phyloP scores from a whole-genome alignment of 2,888 invertebrate species.

The Cephus rjabovi region DNA sequence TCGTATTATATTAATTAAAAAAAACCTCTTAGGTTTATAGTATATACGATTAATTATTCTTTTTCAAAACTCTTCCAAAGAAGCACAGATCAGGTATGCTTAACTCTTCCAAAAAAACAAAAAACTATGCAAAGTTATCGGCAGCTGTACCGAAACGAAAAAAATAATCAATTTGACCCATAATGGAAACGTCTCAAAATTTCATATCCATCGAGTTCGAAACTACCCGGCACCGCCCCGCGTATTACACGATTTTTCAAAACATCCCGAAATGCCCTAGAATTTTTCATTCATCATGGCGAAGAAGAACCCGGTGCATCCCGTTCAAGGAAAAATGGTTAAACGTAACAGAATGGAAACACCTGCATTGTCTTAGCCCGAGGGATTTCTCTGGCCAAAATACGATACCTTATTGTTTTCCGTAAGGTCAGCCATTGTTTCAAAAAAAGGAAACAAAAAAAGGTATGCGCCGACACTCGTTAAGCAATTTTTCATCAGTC shows the following conservation, averaged over 20 bases:
- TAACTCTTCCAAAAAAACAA: background rate
- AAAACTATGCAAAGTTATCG: background rate
- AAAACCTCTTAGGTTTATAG: background rate
- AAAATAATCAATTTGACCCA: constrained; percentile 33
- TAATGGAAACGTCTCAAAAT: constrained; percentile 45
- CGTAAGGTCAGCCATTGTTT: constrained; percentile 1
- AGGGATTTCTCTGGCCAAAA: constrained; percentile 10
- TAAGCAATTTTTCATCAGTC: constrained; percentile 32
- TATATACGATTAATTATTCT: background rate
- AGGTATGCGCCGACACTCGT: background rate
- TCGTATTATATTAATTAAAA: background rate
- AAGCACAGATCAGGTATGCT: background rate
- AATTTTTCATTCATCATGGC: constrained; percentile 18
- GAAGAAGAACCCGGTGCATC: background rate
- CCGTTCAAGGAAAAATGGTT: constrained; percentile 12
- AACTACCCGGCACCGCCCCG: constrained; percentile 44
- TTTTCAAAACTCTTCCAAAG: background rate
- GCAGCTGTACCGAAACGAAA: constrained; percentile 37
- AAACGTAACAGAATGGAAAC: constrained; percentile 14
- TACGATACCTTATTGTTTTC: constrained; percentile 12
- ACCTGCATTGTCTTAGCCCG: constrained; percentile 51
- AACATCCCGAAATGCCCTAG: constrained; percentile 25
- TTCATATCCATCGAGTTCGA: constrained; percentile 34
- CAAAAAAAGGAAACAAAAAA: background rate
- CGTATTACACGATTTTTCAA: constrained; percentile 47